Percentiles rank a stretch among this genome's conserved stretches.
These are phyloP conservation scores for Zygothrica quintamaculata DNA, from an alignment of 2,888 invertebrate species.

Conservation along the genomic window DNA sequence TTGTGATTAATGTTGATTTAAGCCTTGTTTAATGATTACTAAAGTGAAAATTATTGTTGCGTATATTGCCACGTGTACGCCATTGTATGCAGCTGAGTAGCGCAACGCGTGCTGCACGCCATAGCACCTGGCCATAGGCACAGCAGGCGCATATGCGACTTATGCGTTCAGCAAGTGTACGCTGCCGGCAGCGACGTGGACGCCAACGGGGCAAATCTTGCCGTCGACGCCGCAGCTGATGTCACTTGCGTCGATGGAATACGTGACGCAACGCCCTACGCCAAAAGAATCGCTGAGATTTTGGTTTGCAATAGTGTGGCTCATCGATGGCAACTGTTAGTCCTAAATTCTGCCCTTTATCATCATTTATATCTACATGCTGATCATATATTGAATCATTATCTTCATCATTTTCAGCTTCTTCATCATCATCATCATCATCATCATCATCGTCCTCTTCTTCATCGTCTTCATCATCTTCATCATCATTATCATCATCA, in stretches of 20 bases:
- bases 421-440: not conserved
- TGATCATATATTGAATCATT: conserved; percentile 2
- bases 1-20: conserved; percentile 56
- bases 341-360: conserved; percentile 34
- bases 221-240: conserved; percentile 65
- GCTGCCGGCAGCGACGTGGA: conserved; percentile 64
- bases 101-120: conserved; percentile 64
- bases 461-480: not conserved
- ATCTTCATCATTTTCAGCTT: not conserved
- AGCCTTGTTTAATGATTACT: conserved; percentile 65
- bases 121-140: conserved; percentile 67
- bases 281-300: conserved; percentile 79
- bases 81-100: conserved; percentile 75
- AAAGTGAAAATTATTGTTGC: conserved; percentile 71
- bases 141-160: conserved; percentile 70
- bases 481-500: not conserved
- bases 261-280: conserved; percentile 82
- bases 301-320: conserved; percentile 44
- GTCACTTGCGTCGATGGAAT: conserved; percentile 79
- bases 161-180: conserved; percentile 64
- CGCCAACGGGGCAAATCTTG: conserved; percentile 72
- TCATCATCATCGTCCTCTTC: not conserved
- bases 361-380: conserved; percentile 18
- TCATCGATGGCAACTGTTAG: conserved; percentile 44
- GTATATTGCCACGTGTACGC: conserved; percentile 76